Conservation (phyloP, 2,888 invertebrate genomes). For the Drymonia ruficornis region DNA sequence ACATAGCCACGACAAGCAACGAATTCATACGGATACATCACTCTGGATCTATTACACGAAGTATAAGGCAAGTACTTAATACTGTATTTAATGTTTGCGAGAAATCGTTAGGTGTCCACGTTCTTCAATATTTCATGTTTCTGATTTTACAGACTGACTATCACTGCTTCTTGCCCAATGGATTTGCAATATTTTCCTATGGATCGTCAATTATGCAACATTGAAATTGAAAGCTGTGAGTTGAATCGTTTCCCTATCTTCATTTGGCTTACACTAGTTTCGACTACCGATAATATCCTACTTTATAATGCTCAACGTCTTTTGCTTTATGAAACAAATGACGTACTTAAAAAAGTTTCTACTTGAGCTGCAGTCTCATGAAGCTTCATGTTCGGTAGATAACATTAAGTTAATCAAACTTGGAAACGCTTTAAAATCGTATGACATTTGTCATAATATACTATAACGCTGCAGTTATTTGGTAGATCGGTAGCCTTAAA, state of each 20-base stretch:
- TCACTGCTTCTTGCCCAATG: constrained; percentile 98
- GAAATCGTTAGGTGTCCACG: not conserved
- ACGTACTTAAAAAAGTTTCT: constrained; percentile 26
- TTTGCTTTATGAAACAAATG: constrained; percentile 37
- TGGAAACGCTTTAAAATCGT: constrained; percentile 45
- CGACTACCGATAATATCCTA: constrained; percentile 18
- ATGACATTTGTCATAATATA: constrained; percentile 29
- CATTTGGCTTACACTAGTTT: constrained; percentile 33
- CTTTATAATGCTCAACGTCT: constrained; percentile 24
- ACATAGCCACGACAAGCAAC: constrained; percentile 99
- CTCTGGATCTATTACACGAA: constrained; percentile 96
- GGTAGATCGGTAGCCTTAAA: constrained; percentile 49
- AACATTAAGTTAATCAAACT: constrained; percentile 38
- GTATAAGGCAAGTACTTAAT: constrained; percentile 91
- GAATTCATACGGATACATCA: constrained; percentile 98
- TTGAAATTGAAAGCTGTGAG: constrained; percentile 99
- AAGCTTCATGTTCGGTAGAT: constrained; percentile 54
- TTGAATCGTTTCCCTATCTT: constrained; percentile 51
- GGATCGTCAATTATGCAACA: constrained; percentile 97
- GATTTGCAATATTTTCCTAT: constrained; percentile 98
- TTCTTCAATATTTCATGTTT: constrained; percentile 3
- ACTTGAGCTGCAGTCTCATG: constrained; percentile 42
- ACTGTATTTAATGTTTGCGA: too few relatives aligned
- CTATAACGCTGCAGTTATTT: constrained; percentile 34
- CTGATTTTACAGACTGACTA: constrained; percentile 90